Conservation (phyloP, 2,888 invertebrate genomes). For the Ferrisia virgata region DNA sequence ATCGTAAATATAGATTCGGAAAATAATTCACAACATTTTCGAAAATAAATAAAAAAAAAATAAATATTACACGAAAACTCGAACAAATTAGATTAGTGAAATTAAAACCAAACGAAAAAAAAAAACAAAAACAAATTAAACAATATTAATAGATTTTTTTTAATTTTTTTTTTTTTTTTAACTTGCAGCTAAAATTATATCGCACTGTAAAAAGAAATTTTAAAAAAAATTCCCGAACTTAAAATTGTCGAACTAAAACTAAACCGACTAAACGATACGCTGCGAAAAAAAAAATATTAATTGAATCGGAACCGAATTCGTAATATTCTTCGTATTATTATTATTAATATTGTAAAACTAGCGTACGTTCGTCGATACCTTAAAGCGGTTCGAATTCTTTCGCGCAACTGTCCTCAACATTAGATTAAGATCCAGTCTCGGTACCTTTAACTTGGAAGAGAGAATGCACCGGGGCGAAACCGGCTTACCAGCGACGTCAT, state of each 20-base stretch:
- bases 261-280: background rate
- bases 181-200: background rate
- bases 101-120: too few relatives aligned
- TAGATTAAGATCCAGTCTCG: slow-evolving; percentile 42
- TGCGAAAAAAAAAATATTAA: background rate
- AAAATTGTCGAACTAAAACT: background rate
- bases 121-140: background rate
- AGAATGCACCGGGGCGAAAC: slow-evolving; percentile 45
- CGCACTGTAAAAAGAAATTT: too few relatives aligned
- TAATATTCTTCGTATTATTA: slow-evolving; percentile 1
- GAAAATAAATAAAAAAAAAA: background rate
- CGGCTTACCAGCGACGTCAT: slow-evolving; percentile 43
- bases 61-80: background rate
- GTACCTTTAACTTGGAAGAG: slow-evolving; percentile 43
- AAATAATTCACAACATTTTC: slow-evolving; percentile 39
- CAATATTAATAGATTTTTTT: too few relatives aligned
- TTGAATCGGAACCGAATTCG: slow-evolving; percentile 38
- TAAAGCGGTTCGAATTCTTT: slow-evolving; percentile 42
- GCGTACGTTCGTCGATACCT: slow-evolving; percentile 33
- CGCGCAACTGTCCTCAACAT: slow-evolving; percentile 43
- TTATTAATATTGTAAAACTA: background rate
- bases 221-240: slow-evolving; percentile 30
- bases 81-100: too few relatives aligned
- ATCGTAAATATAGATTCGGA: background rate
- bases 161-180: too few relatives aligned